phyloP scores from a whole-genome alignment of 2,797 vertebrate species.

The Morelia viridis region DNA sequence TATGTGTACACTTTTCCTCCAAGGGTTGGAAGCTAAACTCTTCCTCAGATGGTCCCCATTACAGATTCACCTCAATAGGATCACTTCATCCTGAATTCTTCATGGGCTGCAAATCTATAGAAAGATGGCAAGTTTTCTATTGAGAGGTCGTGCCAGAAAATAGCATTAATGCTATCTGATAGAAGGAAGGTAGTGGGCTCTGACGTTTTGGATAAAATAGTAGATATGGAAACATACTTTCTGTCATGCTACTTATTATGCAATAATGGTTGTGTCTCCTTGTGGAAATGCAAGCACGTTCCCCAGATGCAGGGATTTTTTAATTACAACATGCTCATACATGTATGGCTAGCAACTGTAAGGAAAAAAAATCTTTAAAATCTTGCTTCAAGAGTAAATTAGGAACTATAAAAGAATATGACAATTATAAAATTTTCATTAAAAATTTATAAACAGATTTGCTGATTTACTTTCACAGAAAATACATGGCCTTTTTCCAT shows the following conservation, averaged over 20 bases:
- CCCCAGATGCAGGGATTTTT: not conserved
- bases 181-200: not conserved
- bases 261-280: not conserved
- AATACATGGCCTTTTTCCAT: slow-evolving; percentile 59
- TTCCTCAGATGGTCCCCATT: rapidly evolving
- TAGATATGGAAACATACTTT: not conserved
- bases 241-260: not conserved
- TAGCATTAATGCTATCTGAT: not conserved
- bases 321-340: not conserved
- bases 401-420: slow-evolving; percentile 61
- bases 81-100: not conserved
- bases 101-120: rapidly evolving
- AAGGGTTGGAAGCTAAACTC: not conserved
- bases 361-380: not conserved
- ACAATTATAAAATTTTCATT: slow-evolving; percentile 59
- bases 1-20: not conserved
- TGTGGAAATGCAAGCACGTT: not conserved
- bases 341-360: not conserved
- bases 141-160: not conserved
- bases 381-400: slow-evolving; percentile 35
- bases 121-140: not conserved
- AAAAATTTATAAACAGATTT: slow-evolving; percentile 55
- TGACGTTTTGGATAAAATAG: not conserved
- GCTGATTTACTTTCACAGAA: slow-evolving; percentile 67
- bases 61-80: not conserved